A percentile compares a stretch with the other conserved stretches of the same genome.
Conservation (phyloP, 2,797 vertebrate genomes). For the Peromyscus aztecus region DNA sequence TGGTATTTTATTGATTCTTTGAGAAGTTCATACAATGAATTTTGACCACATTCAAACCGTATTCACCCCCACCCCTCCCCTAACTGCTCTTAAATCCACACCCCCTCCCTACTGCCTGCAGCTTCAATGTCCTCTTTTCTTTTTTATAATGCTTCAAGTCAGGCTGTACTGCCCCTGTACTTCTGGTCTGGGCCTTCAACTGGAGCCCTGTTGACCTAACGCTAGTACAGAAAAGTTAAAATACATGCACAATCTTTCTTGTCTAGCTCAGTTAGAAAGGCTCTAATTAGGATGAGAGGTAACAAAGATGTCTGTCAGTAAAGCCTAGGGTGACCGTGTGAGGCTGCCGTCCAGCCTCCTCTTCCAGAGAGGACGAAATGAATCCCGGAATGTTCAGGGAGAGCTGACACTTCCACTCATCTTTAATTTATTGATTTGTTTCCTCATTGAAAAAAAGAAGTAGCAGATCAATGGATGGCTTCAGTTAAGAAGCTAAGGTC, state of each 20-base stretch:
- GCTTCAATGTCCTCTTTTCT: background rate
- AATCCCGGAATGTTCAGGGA: conserved; percentile 83
- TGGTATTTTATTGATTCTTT: background rate
- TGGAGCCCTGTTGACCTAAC: background rate
- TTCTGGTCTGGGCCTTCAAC: too few relatives aligned
- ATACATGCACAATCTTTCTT: conserved; percentile 63
- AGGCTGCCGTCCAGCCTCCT: conserved; percentile 78
- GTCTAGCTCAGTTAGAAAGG: conserved; percentile 55
- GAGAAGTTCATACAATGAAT: background rate
- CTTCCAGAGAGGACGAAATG: conserved; percentile 73
- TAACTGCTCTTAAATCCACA: background rate
- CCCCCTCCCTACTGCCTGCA: background rate
- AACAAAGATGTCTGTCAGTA: conserved; percentile 75
- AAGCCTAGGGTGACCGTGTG: conserved; percentile 55
- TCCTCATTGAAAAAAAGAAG: conserved; percentile 83
- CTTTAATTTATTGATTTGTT: conserved; percentile 88
- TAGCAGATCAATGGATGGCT: conserved; percentile 86
- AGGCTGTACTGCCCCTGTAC: background rate
- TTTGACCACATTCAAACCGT: background rate
- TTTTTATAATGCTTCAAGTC: background rate
- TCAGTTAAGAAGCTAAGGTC: conserved; percentile 87
- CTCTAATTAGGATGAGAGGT: conserved; percentile 73
- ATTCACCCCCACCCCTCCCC: background rate
- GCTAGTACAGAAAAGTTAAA: background rate
- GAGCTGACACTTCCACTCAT: conserved; percentile 86